Base-by-base conservation (phyloP, 2,888 invertebrate genomes). In the Ichneumoninae sp. region DNA sequence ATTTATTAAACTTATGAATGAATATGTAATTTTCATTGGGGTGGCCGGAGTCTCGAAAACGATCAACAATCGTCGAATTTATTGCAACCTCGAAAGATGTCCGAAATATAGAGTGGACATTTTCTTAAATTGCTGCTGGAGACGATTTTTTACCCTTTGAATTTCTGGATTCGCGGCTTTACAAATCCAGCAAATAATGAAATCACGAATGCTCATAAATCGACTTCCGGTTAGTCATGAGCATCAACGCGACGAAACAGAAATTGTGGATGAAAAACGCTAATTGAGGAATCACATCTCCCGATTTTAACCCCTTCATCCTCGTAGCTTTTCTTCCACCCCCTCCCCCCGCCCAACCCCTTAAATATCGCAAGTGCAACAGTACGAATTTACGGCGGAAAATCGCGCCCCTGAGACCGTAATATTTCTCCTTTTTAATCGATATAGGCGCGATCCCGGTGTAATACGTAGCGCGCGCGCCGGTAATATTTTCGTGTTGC, bases 391-490 rank as follows among this genome's bases (percentile, higher is more conserved):
- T 74, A 74, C 47, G 60, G 26, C 66, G 79, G 68, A 65, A 68
- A 77, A 86, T 3, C 50, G 8, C 44, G 69, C 76, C 57, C 65
- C 8, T 40, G 81, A 69, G 52, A 44, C 85, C 83, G 88, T 89
- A 89, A 91, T 91, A 91, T 92, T 91, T 92, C 89, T 91, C 89
- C 87, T 86, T 91, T 92, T 91, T 91, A 91, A 91, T 91, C 91
- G 92, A 92, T 92, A 89, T 88, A 84, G 87, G 89, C 88, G 90
- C 88, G 89, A 90, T 89, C 87, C 88, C 89, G 88, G 71, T 71
- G 80, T 75, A 71, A 57, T 80, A 76, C 81, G 78, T 50, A 79
- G 69, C 71, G 75, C 78, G 85, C 81, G 85, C 78, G 57, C 52
- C 19, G 19, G 57, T 65, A 75, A 90, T 91, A 91, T 90, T 91